Evolutionary conservation across 2,797 vertebrate genomes (phyloP), one percentile per base, ranked within the genome.

Genomic region (Ctenochaetus hawaiiensis): DNA sequence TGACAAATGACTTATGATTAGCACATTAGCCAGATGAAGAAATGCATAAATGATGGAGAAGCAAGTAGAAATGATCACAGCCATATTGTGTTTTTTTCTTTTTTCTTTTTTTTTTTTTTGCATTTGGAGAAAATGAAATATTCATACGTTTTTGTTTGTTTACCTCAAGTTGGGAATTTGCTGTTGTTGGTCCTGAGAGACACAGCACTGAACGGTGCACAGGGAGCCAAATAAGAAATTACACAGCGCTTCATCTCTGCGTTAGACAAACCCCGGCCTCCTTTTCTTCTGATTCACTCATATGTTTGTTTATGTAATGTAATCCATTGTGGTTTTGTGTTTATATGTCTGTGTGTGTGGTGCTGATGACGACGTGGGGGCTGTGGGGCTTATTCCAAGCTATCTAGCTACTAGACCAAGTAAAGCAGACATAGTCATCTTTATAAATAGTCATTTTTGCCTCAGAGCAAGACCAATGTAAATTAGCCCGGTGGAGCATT

Each of bases 1-100:
- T 93, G 90, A 91, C 91, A 93, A 92, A 93, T 92, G 83, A 84
- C 87, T 87, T 85, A 72, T 91, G 91, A 93, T 94, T 90, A 89
- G 70, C 83, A 75, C 85, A 90, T 92, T 91, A 91, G 85, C 89
- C 89, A 90, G 92, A 94, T 94, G 91, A 93, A 87, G 75, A 83
- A 85, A 92, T 94, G 86, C 91, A 91, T 91, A 91, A 94, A 86
- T 92, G 83, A 94, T 90, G 86, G 87, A 72, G 77, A 81, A 88
- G 87, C 81, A 53, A 63, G 75, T 75, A 68, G 73, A 85, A 88
- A 78, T 76, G 69, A 80, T 90, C 88, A 66, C 79, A 77, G 76
- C 83, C 80, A 75, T 83, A 85, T 76, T 89, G 81, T 81, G 78
- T 34, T 34, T 34, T 34, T 34, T 34, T 30, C 5, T 5, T 30